These are phyloP conservation scores for Sesia apiformis DNA, from an alignment of 2,888 invertebrate genomes.

Conservation along the genomic window DNA sequence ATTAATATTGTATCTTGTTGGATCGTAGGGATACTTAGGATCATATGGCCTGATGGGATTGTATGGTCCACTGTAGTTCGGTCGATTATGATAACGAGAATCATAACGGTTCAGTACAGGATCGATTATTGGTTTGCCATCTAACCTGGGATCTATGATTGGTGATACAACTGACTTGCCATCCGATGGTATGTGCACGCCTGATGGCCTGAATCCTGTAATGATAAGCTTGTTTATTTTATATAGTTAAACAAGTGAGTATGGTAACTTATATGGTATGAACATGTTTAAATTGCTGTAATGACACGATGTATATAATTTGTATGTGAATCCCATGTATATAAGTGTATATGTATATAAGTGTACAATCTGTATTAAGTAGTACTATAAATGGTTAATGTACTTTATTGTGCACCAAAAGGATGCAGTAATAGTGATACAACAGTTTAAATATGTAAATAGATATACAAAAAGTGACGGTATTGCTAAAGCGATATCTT, in stretches of 20 bases:
- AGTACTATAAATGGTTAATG: no score
- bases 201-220: slow-evolving; percentile 75
- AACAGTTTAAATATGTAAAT: no score
- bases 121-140: slow-evolving; percentile 21
- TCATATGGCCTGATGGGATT: slow-evolving; percentile 24
- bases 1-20: slow-evolving; percentile 16
- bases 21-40: slow-evolving; percentile 21
- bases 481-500: no score
- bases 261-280: no score
- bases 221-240: not conserved
- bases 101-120: slow-evolving; percentile 34
- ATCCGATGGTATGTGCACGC: slow-evolving; percentile 78
- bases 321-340: no score
- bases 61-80: slow-evolving; percentile 23
- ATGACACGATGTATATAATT: no score
- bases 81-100: slow-evolving; percentile 17
- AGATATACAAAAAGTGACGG: no score
- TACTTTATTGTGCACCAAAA: no score
- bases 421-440: no score
- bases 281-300: no score
- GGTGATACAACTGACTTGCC: slow-evolving; percentile 65
- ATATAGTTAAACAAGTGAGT: not conserved
- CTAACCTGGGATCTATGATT: slow-evolving; percentile 34
- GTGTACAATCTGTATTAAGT: no score
- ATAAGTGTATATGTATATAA: no score